Percentiles rank a stretch among this genome's conserved stretches.
Evolutionary conservation across 2,113 vertebrate genomes (phyloP).

Genomic region (Forbesichthys papilliferus): DNA sequence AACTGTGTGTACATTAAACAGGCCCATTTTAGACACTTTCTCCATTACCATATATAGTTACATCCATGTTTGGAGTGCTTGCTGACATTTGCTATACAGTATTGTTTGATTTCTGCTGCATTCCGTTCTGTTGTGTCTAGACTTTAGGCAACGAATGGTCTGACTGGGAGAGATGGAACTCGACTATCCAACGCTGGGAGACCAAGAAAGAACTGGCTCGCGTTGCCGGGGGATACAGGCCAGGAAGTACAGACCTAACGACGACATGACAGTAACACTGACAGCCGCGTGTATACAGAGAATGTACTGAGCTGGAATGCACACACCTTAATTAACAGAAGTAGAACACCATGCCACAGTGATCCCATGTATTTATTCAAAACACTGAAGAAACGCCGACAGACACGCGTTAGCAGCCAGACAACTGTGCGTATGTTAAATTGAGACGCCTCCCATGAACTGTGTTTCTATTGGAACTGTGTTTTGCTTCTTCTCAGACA

Average conservation of each 20-base stretch:
- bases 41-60: background rate
- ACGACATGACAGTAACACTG: constrained; percentile 49
- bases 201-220: constrained; percentile 60
- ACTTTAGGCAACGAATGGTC: constrained; percentile 28
- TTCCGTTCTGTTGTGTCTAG: constrained; percentile 9
- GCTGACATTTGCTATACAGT: background rate
- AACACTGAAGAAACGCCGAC: constrained; percentile 60
- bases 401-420: constrained; percentile 55
- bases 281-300: constrained; percentile 4
- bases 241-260: constrained; percentile 54
- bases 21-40: background rate
- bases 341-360: constrained; percentile 32
- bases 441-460: constrained; percentile 16
- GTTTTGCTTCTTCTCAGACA: constrained; percentile 17
- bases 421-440: constrained; percentile 20
- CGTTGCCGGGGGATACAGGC: constrained; percentile 38
- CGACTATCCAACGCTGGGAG: constrained; percentile 53
- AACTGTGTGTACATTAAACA: too few species aligned
- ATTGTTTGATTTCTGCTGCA: background rate
- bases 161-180: constrained; percentile 35
- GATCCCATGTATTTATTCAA: constrained; percentile 66
- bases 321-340: constrained; percentile 5
- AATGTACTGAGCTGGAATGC: background rate
- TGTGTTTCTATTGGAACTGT: constrained; percentile 17
- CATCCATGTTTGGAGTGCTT: background rate